Evolutionary conservation across 2,113 vertebrate species (phyloP).

Genomic region (Tiliqua scincoides): DNA sequence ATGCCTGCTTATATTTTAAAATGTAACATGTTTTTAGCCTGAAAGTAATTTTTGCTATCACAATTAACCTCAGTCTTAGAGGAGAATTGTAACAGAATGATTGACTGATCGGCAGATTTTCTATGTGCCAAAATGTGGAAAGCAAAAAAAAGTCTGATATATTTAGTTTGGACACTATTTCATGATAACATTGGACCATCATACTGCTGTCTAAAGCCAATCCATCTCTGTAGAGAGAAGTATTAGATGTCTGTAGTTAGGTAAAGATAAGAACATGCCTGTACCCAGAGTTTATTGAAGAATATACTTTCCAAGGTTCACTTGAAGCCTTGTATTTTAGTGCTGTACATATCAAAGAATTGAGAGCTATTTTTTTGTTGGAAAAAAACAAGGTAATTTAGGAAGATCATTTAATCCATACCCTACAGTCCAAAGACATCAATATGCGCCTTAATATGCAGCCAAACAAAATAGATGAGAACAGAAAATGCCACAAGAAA

Average conservation of each 20-base stretch:
- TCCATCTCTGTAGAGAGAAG: neutral
- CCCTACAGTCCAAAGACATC: neutral
- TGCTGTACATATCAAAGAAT: neutral
- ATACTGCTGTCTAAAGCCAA: neutral
- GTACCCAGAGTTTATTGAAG: neutral
- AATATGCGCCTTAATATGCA: neutral
- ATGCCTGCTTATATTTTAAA: neutral
- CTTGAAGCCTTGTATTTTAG: neutral
- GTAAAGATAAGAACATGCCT: neutral
- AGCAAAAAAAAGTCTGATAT: neutral
- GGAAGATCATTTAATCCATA: neutral
- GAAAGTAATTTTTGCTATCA: neutral
- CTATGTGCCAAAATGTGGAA: rapidly evolving
- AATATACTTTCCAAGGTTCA: conserved; percentile 1
- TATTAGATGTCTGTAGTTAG: neutral
- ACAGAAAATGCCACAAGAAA: neutral
- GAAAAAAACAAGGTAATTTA: neutral
- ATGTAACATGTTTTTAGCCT: neutral
- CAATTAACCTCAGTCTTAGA: neutral
- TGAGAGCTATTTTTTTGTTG: neutral
- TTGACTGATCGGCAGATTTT: neutral
- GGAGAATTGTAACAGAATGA: neutral
- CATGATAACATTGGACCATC: neutral
- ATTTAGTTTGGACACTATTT: neutral
- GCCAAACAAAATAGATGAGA: conserved; percentile 4